phyloP scores from a whole-genome alignment of 1,140 invertebrate genomes.

The Bombus impatiens region DNA sequence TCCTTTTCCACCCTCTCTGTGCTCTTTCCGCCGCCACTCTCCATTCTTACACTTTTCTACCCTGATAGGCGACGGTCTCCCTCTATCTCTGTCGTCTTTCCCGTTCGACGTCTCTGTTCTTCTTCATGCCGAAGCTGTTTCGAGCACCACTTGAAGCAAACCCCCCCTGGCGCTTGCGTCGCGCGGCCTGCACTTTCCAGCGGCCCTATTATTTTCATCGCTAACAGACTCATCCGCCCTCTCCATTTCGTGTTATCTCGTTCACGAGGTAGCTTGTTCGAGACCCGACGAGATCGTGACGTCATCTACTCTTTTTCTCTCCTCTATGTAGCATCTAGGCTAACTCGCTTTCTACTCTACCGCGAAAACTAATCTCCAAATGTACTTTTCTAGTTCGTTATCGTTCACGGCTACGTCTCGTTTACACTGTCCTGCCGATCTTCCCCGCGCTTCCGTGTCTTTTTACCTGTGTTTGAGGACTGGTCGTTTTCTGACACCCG shows the following conservation, averaged over 20 bases:
- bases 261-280: conserved; percentile 22
- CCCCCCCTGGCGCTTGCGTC: conserved; percentile 30
- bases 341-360: neutral
- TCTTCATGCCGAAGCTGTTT: conserved; percentile 4
- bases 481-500: neutral
- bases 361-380: conserved; percentile 38
- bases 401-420: conserved; percentile 23
- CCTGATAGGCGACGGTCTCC: neutral
- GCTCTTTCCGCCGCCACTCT: conserved; percentile 34
- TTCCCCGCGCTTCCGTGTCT: neutral
- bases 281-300: conserved; percentile 19
- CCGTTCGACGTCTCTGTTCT: neutral
- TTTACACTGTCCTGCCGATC: neutral
- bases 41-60: conserved; percentile 42
- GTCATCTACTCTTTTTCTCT: neutral
- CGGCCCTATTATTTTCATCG: conserved; percentile 54
- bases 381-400: conserved; percentile 34
- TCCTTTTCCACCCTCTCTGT: conserved; percentile 8
- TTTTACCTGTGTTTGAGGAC: no score
- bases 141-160: conserved; percentile 34
- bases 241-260: conserved; percentile 56
- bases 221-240: conserved; percentile 55
- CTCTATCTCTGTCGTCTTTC: neutral
- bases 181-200: conserved; percentile 38
- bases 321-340: neutral